These are phyloP conservation scores for Torymus auratus DNA, from an alignment of 2,888 invertebrate species.

Conservation along the genomic window DNA sequence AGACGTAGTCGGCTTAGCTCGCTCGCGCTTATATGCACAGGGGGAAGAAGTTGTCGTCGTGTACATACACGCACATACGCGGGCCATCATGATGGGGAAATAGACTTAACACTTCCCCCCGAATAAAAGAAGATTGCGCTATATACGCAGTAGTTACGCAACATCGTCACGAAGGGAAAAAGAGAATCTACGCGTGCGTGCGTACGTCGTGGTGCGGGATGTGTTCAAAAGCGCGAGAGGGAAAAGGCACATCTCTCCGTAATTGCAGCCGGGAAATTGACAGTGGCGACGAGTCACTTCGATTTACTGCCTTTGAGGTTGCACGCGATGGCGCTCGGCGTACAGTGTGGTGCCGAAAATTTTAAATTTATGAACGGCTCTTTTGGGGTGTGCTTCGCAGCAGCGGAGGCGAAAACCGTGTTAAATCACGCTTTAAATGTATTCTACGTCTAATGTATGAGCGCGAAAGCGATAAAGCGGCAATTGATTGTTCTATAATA, in stretches of 20 bases:
- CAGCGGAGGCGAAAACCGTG: too few relatives aligned
- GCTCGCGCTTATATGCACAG: neutral
- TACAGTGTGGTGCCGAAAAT: neutral
- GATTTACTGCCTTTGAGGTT: constrained; percentile 47
- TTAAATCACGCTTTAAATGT: too few relatives aligned
- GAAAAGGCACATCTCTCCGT: constrained; percentile 31
- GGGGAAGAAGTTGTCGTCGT: constrained; percentile 6
- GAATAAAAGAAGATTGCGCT: constrained; percentile 41
- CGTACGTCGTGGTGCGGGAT: neutral
- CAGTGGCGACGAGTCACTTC: constrained; percentile 36
- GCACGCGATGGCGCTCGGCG: neutral
- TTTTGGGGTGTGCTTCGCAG: neutral
- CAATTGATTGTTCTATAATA: too few relatives aligned
- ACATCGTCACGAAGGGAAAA: neutral
- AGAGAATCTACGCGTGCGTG: neutral
- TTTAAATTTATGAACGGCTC: constrained; percentile 11
- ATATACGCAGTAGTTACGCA: too few relatives aligned
- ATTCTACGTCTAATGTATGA: too few relatives aligned
- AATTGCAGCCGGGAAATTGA: constrained; percentile 43
- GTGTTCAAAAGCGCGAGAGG: constrained; percentile 12
- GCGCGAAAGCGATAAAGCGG: too few relatives aligned
- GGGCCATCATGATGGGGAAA: constrained; percentile 19
- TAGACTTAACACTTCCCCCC: constrained; percentile 31
- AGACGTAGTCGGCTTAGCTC: constrained; percentile 16
- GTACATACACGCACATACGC: neutral